phyloP scores from a whole-genome alignment of 2,113 vertebrate genomes.

The Pluvianellus socialis region DNA sequence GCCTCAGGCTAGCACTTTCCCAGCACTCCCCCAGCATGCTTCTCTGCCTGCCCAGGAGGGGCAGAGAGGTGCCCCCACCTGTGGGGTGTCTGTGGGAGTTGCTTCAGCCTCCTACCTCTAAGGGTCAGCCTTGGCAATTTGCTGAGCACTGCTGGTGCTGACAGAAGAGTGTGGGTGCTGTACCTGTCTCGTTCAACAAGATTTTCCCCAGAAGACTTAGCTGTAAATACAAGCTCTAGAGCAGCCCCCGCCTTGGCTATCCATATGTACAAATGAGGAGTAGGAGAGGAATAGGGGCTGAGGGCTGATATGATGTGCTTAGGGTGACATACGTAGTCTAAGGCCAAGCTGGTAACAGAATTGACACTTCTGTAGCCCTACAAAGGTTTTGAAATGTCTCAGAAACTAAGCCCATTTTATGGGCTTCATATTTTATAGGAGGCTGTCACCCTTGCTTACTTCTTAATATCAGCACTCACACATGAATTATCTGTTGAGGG shows the following conservation, averaged over 20 bases:
- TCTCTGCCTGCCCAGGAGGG: background rate
- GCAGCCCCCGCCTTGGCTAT: background rate
- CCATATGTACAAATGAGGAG: background rate
- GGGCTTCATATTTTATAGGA: background rate
- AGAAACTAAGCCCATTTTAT: background rate
- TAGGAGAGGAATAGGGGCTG: background rate
- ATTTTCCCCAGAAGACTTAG: background rate
- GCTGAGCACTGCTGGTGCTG: background rate
- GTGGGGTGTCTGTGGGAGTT: background rate
- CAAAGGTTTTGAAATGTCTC: background rate
- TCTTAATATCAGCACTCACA: background rate
- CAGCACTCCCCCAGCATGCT: background rate
- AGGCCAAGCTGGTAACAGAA: background rate
- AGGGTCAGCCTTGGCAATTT: background rate
- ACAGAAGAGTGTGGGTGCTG: background rate
- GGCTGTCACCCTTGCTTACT: background rate
- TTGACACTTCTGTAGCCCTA: background rate
- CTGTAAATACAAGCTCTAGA: background rate
- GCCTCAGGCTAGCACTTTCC: background rate
- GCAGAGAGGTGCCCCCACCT: background rate
- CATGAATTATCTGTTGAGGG: background rate
- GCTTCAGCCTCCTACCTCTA: background rate
- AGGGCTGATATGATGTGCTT: background rate
- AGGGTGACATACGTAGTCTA: background rate
- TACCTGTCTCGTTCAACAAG: background rate